Percentiles rank a stretch among this genome's conserved stretches.
phyloP scores from a whole-genome alignment of 2,797 vertebrate genomes.

The Cyprinella venusta region DNA sequence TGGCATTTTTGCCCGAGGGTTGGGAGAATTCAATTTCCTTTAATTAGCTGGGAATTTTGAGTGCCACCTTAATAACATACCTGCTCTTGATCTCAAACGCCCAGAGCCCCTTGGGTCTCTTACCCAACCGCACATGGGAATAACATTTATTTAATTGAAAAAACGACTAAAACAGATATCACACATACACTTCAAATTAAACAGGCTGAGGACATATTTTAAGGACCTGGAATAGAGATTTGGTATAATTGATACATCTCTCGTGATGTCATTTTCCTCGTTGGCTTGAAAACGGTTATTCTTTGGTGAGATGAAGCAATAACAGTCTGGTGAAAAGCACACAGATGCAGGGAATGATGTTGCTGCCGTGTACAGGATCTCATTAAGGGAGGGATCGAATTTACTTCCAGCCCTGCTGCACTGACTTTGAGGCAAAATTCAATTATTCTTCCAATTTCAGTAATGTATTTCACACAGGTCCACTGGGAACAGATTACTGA shows the following conservation, averaged over 20 bases:
- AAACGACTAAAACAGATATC: constrained; percentile 3
- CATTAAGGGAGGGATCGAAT: constrained; percentile 70
- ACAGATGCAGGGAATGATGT: constrained; percentile 66
- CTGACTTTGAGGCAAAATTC: constrained; percentile 60
- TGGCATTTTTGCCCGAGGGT: constrained; percentile 49
- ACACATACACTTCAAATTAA: constrained; percentile 11
- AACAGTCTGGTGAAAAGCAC: constrained; percentile 61
- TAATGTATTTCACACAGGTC: constrained; percentile 60
- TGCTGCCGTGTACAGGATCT: constrained; percentile 64
- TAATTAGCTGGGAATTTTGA: constrained; percentile 59
- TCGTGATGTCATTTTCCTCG: neutral
- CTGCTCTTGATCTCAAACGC: constrained; percentile 34
- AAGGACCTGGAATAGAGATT: neutral
- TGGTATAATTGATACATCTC: constrained; percentile 10
- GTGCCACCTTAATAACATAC: constrained; percentile 46
- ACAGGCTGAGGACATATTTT: constrained; percentile 21
- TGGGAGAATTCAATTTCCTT: constrained; percentile 52
- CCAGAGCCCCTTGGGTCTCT: constrained; percentile 14
- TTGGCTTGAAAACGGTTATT: neutral
- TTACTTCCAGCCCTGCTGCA: constrained; percentile 64
- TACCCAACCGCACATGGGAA: constrained; percentile 19
- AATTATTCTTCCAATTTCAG: constrained; percentile 72
- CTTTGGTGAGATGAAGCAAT: constrained; percentile 53
- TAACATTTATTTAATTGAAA: constrained; percentile 29
- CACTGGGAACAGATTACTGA: constrained; percentile 59